Percentiles rank a stretch among this genome's conserved stretches.
These are phyloP conservation scores for Pluvialis apricaria DNA, from an alignment of 2,113 vertebrate species.

Conservation along the genomic window DNA sequence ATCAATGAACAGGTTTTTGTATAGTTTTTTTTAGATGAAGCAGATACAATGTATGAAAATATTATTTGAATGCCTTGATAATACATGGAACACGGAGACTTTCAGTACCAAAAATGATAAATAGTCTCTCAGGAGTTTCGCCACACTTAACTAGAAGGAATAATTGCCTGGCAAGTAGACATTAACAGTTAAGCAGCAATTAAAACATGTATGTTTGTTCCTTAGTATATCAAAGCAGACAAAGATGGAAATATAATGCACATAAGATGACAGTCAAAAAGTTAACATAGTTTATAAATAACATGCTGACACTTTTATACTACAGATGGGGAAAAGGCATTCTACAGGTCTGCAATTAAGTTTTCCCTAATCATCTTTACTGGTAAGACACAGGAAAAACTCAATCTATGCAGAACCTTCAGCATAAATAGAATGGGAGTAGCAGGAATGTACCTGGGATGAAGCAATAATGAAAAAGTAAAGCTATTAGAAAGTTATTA, in stretches of 20 bases:
- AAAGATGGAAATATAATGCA: not conserved
- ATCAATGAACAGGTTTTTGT: not conserved
- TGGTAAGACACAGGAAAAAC: not conserved
- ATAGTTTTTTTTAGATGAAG: not conserved
- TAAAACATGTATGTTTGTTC: not conserved
- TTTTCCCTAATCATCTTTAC: not conserved
- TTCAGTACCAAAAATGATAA: not conserved
- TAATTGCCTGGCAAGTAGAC: not conserved
- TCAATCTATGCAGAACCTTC: not conserved
- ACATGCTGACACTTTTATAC: not conserved
- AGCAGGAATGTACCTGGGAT: not conserved
- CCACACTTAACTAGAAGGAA: not conserved
- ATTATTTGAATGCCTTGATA: not conserved
- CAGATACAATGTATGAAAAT: not conserved
- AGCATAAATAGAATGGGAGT: not conserved
- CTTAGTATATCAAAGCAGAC: not conserved
- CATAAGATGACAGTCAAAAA: not conserved
- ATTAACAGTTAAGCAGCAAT: not conserved
- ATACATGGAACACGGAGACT: not conserved
- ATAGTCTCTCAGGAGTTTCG: not conserved
- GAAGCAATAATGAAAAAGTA: not conserved
- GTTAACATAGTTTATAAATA: not conserved
- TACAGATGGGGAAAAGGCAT: not conserved
- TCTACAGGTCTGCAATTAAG: not conserved
- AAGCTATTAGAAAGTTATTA: not conserved